Percentiles rank a stretch among this genome's conserved stretches.
phyloP scores from a whole-genome alignment of 2,797 vertebrate species.

The Ctenopoma multispine region DNA sequence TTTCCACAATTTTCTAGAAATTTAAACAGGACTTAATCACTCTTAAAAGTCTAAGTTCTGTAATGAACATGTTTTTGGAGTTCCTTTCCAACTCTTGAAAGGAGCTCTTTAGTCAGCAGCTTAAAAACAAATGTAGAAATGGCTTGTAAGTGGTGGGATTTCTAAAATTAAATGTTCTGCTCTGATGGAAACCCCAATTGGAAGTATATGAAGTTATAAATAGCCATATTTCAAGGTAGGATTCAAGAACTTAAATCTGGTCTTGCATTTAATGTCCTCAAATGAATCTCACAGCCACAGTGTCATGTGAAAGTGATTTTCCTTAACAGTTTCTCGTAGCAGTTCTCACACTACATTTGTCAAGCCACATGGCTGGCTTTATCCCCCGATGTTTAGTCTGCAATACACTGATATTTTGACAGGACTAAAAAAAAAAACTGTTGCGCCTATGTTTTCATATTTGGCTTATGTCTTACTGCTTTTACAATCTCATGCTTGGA shows the following conservation, averaged over 20 bases:
- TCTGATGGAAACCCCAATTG: slow-evolving; percentile 31
- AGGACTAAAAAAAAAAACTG: slow-evolving; percentile 61
- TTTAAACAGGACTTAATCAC: background rate
- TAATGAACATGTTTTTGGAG: slow-evolving; percentile 16
- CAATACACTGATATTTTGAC: slow-evolving; percentile 76
- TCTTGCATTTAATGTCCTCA: slow-evolving; percentile 28
- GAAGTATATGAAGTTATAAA: slow-evolving; percentile 40
- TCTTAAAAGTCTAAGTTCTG: slow-evolving; percentile 7
- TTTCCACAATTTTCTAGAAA: background rate
- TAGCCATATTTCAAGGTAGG: slow-evolving; percentile 28
- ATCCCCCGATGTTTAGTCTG: slow-evolving; percentile 80
- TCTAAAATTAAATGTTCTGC: slow-evolving; percentile 32
- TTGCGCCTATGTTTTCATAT: slow-evolving; percentile 66
- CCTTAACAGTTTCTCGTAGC: slow-evolving; percentile 11
- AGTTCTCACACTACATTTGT: slow-evolving; percentile 58
- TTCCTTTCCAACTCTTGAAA: background rate
- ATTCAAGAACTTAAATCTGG: slow-evolving; percentile 26
- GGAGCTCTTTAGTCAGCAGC: background rate
- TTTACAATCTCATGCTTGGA: slow-evolving; percentile 48
- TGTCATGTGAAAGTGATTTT: slow-evolving; percentile 48
- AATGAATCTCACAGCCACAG: slow-evolving; percentile 33
- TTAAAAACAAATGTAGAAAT: slow-evolving; percentile 12
- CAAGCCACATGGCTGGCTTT: slow-evolving; percentile 41
- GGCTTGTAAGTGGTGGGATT: slow-evolving; percentile 15
- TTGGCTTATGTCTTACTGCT: slow-evolving; percentile 42